These are phyloP conservation scores for Hybognathus amarus DNA, from an alignment of 2,797 vertebrate genomes.

Conservation along the genomic window DNA sequence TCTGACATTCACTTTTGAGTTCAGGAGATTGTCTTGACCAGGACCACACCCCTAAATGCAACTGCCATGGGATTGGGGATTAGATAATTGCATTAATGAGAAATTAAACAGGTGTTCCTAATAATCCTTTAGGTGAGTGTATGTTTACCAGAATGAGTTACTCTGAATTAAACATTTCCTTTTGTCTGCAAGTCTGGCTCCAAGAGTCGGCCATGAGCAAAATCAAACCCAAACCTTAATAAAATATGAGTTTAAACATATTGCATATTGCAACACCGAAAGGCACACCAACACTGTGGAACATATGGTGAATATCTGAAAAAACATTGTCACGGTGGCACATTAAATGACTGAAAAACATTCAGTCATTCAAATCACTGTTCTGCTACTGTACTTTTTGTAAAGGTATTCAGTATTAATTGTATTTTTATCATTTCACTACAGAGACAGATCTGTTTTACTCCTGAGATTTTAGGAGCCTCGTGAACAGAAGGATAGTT, in stretches of 20 bases:
- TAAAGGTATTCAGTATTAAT: neutral
- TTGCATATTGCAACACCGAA: neutral
- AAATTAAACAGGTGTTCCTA: no score
- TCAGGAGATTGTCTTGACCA: no score
- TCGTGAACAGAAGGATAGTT: neutral
- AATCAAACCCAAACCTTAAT: constrained; percentile 60
- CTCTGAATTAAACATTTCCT: constrained; percentile 56
- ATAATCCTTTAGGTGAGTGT: no score
- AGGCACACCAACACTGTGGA: neutral
- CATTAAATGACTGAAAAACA: neutral
- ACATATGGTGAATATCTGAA: neutral
- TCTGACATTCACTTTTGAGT: no score
- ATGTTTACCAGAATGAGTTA: neutral
- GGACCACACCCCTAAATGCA: no score
- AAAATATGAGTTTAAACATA: constrained; percentile 30
- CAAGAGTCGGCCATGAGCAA: constrained; percentile 42
- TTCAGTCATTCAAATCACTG: no score
- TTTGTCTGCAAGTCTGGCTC: constrained; percentile 52
- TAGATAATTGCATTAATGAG: no score
- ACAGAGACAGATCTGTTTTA: neutral
- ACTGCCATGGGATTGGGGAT: no score
- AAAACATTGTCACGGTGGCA: neutral
- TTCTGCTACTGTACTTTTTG: neutral
- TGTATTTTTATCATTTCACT: neutral
- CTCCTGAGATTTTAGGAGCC: neutral